Evolutionary conservation across 2,888 invertebrate genomes (phyloP), one percentile per base, ranked within the genome.

Genomic region (Patella ulyssiponensis): DNA sequence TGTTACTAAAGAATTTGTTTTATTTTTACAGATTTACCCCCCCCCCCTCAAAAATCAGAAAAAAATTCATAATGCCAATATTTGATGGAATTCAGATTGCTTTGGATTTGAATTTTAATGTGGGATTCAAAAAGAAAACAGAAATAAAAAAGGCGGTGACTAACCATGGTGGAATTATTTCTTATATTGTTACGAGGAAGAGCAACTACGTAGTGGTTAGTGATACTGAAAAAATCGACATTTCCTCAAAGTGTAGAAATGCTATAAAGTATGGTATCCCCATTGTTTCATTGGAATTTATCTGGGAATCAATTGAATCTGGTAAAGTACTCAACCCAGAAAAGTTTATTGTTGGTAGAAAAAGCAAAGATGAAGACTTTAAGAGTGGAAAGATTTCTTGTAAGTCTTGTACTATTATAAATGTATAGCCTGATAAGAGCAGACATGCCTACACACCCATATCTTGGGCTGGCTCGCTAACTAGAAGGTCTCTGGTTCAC

Each of bases 171-270:
- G 91, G 91, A 3, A 81, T 86, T n/a, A 84, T 90, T 7, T 90
- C 90, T 27, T 89, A 87, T 79, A 88, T 90, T 79, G 85, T 90
- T 33, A 90, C 88, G 1, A 90, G 88, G 76, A 89, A 90, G 91
- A 87, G 88, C 74, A 85, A 86, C 5, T 86, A 87, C 82, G 83
- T 90, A 75, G 85, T 90, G 20, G 85, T 87, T 14, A 85, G 85
- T 84, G 87, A 87, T 75, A 76, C 84, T 23, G 87, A 89, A 53
- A 87, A 88, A 70, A 87, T 86, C 27, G 85, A 86, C 14, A 81
- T 86, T 20, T 89, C 91, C 3, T 89, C 86, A 82, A 91, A 91
- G 80, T 90, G 89, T 80, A 83, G 86, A 33, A 88, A 86, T 81
- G 91, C 91, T 0, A 71, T 81, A 33, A 90, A 90, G 80, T 85